Conservation (phyloP, 2,113 vertebrate genomes). For the Oreocharis arfaki region DNA sequence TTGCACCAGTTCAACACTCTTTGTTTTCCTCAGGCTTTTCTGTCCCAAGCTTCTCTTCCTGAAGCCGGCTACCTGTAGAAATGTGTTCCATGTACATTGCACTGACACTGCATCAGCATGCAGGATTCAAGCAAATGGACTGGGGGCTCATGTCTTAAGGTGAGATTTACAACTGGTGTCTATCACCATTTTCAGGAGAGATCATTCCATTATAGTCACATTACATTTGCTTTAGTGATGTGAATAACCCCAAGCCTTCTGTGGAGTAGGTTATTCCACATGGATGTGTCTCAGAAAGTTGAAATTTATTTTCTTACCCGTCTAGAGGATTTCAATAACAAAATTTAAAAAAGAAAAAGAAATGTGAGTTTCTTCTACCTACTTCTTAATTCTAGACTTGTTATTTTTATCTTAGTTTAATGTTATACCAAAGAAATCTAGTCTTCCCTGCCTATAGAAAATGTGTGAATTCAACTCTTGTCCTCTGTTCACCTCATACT, state of each 20-base stretch:
- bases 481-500: neutral
- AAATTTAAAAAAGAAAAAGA: neutral
- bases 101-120: neutral
- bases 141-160: neutral
- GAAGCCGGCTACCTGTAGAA: neutral
- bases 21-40: neutral
- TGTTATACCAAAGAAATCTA: neutral
- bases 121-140: neutral
- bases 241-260: neutral
- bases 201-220: neutral
- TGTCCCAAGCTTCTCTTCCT: neutral
- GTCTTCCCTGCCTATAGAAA: neutral
- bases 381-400: neutral
- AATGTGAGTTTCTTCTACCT: neutral
- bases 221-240: neutral
- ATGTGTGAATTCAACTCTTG: neutral
- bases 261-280: neutral
- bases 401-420: neutral
- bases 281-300: neutral
- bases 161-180: neutral
- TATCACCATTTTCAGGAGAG: neutral
- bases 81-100: fast-evolving
- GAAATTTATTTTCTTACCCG: neutral
- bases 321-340: neutral
- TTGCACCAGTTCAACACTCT: neutral